phyloP scores from a whole-genome alignment of 2,888 invertebrate species.

The Agriopis leucophaearia region DNA sequence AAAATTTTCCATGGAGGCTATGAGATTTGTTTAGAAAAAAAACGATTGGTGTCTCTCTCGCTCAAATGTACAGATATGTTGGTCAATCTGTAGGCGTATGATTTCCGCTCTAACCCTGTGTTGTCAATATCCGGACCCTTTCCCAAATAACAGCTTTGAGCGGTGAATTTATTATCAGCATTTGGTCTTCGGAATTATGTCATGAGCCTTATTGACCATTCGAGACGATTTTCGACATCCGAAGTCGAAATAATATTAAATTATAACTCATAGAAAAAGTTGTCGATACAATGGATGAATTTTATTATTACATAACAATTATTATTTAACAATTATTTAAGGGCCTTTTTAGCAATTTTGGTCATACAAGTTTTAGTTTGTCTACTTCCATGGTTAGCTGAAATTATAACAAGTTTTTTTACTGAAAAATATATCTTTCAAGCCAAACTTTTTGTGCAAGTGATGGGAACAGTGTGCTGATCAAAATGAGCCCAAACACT shows the following conservation, averaged over 20 bases:
- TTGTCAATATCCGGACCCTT: conserved; percentile 22
- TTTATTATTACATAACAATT: no score
- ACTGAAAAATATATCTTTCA: no score
- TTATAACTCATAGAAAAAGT: neutral
- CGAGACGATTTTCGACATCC: neutral
- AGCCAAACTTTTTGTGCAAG: no score
- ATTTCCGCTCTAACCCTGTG: conserved; percentile 11
- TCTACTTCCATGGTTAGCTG: no score
- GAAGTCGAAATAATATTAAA: neutral
- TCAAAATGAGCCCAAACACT: no score
- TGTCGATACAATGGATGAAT: neutral
- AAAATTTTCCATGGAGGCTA: neutral
- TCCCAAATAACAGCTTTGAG: conserved; percentile 17
- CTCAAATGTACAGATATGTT: neutral
- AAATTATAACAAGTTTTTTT: no score
- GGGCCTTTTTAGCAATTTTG: no score
- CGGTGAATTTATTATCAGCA: conserved; percentile 14
- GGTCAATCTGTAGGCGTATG: conserved; percentile 7
- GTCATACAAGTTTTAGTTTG: no score
- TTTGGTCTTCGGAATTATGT: conserved; percentile 11
- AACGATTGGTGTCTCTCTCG: neutral
- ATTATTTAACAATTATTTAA: no score
- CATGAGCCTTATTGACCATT: conserved; percentile 13
- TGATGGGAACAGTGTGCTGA: no score
- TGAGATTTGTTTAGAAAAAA: neutral